A percentile compares a stretch with the other conserved stretches of the same genome.
Evolutionary conservation across 2,888 invertebrate species (phyloP).

Genomic region (Muscina levida): DNA sequence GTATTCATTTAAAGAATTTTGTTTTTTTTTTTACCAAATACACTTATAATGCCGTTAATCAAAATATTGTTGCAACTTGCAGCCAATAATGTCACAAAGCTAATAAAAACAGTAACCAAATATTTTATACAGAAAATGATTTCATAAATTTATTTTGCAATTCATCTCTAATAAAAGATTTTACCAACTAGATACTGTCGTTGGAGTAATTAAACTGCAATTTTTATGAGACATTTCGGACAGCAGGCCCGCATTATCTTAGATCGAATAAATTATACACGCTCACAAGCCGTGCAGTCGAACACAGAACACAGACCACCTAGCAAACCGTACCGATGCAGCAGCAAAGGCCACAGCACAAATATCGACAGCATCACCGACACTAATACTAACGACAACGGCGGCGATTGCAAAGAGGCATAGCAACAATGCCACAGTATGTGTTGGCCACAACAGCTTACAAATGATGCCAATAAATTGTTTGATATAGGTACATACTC

Average conservation of each 20-base stretch:
- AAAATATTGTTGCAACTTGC: neutral
- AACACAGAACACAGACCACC: neutral
- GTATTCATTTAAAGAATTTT: too few relatives aligned
- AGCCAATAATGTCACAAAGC: conserved; percentile 33
- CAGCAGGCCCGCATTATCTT: conserved; percentile 77
- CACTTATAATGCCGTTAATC: too few relatives aligned
- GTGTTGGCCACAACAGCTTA: neutral
- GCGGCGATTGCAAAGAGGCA: neutral
- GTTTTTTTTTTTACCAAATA: too few relatives aligned
- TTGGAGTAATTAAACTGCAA: conserved; percentile 80
- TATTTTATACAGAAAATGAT: conserved; percentile 37
- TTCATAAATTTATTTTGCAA: conserved; percentile 70
- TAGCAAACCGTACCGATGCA: too few relatives aligned
- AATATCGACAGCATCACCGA: conserved; percentile 5
- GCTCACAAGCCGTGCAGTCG: conserved; percentile 56
- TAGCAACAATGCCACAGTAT: too few relatives aligned
- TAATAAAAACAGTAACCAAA: neutral
- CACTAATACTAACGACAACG: conserved; percentile 19
- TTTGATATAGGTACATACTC: too few relatives aligned
- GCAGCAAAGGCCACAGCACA: conserved; percentile 7
- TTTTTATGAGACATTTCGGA: conserved; percentile 79
- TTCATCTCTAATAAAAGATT: conserved; percentile 79
- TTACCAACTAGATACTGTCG: conserved; percentile 79
- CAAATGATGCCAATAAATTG: neutral
- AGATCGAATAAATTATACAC: conserved; percentile 79